Percentiles rank a stretch among this genome's conserved stretches.
Conservation (phyloP, 2,113 vertebrate genomes). For the Prolemur simus region DNA sequence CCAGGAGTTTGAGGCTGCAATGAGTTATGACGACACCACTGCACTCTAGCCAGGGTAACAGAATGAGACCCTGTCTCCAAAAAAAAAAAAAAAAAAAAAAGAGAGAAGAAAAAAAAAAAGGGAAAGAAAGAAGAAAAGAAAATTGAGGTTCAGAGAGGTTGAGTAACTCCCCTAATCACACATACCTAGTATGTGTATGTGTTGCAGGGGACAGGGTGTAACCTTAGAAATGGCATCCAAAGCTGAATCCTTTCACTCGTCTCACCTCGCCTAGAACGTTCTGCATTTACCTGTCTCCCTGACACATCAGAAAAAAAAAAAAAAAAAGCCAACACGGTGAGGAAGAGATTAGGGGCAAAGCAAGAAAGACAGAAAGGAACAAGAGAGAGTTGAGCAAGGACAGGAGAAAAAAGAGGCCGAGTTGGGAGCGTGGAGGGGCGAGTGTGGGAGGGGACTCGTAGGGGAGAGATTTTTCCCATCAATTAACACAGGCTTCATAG, state of each 20-base stretch:
- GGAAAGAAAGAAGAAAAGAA: too few species aligned
- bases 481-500: constrained; percentile 77
- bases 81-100: too few species aligned
- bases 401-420: background rate
- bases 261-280: background rate
- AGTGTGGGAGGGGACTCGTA: background rate
- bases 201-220: too few species aligned
- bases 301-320: background rate
- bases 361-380: background rate
- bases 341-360: background rate
- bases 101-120: too few species aligned
- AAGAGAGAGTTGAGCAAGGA: background rate
- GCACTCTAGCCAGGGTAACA: too few species aligned
- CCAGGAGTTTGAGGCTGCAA: too few species aligned
- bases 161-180: background rate
- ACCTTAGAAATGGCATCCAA: background rate
- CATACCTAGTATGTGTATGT: rapidly evolving
- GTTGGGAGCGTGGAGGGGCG: background rate
- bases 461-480: constrained; percentile 60
- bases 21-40: too few species aligned
- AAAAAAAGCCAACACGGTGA: background rate
- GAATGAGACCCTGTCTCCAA: too few species aligned
- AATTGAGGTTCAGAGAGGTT: background rate
- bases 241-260: rapidly evolving
- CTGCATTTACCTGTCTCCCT: too few species aligned